Evolutionary conservation across 2,797 vertebrate species (phyloP), one percentile per base, ranked within the genome.

Genomic region (Lutjanus argentimaculatus): DNA sequence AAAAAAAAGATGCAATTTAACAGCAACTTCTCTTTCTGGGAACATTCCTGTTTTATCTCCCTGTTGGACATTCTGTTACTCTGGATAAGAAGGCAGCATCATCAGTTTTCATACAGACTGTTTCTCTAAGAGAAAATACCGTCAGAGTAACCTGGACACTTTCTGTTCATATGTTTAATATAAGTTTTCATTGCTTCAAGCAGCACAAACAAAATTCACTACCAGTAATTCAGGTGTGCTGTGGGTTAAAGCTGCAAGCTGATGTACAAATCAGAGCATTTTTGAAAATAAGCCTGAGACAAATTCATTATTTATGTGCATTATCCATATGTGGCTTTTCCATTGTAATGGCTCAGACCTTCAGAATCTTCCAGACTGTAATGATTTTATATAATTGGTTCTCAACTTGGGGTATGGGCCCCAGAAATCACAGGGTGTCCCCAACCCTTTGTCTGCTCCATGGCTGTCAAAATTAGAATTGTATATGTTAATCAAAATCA

Each of bases 221-320:
- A n/a, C n/a, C n/a, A n/a, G n/a, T n/a, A n/a, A n/a, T n/a, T 36
- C 16, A 12, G 9, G 1, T 21, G 6, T 9, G 36, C 8, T 65
- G 8, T n/a, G 8, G 40, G 16, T 48, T 15, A 42, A 51, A 58
- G 11, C 51, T 68, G 17, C 36, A 30, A 11, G 22, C 36, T 42
- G n/a, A 22, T 11, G 15, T 46, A 45, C 7, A 15, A n/a, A 46
- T 45, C 22, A 11, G 59, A 53, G 12, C 30, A 15, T 14, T 52
- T 76, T 17, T 53, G 16, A 43, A 52, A n/a, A 11, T 15, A 62
- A 55, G n/a, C 7, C 9, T 22, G 17, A 43, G 14, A 51, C 2
- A 30, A 57, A 43, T 57, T 17, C 46, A 51, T 76, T 46, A 66
- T 49, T 43, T 48, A 76, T 52, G 51, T 76, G 6, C 13, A 36